phyloP scores from a whole-genome alignment of 2,113 vertebrate species.

The Nannobrachium achirus region DNA sequence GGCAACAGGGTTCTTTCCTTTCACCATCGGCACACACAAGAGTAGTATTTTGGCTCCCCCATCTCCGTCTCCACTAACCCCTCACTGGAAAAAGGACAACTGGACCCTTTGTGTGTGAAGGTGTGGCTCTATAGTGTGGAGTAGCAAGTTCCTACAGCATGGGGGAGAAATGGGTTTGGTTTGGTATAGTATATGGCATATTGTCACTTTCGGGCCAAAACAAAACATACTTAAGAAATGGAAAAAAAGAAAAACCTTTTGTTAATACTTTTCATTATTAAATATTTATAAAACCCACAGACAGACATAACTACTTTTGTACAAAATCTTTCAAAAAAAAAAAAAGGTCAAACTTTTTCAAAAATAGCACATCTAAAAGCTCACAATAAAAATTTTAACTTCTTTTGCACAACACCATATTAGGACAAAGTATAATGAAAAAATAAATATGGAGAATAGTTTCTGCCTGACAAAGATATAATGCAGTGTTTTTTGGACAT shows the following conservation, averaged over 20 bases:
- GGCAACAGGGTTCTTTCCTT: conserved; percentile 62
- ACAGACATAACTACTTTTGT: no score
- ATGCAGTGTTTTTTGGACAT: no score
- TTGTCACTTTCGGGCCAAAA: not conserved
- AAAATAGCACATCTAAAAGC: not conserved
- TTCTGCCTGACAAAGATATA: not conserved
- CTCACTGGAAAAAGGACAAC: conserved; percentile 15
- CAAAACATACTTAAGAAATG: no score
- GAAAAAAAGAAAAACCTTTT: no score
- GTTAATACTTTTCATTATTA: no score
- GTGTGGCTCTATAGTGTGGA: conserved; percentile 1
- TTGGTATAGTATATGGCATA: no score
- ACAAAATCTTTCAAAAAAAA: no score
- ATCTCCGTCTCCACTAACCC: conserved; percentile 38
- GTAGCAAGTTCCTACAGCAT: not conserved
- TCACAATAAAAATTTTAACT: not conserved
- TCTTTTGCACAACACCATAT: not conserved
- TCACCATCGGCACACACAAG: conserved; percentile 30
- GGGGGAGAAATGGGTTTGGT: conserved; percentile 7
- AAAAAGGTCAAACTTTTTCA: no score
- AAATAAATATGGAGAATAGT: not conserved
- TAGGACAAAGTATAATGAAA: not conserved
- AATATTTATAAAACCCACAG: no score
- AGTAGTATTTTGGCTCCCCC: conserved; percentile 20
- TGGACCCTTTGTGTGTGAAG: conserved; percentile 10